Evolutionary conservation across 2,797 vertebrate species (phyloP), one percentile per base, ranked within the genome.

Genomic region (Manis javanica): DNA sequence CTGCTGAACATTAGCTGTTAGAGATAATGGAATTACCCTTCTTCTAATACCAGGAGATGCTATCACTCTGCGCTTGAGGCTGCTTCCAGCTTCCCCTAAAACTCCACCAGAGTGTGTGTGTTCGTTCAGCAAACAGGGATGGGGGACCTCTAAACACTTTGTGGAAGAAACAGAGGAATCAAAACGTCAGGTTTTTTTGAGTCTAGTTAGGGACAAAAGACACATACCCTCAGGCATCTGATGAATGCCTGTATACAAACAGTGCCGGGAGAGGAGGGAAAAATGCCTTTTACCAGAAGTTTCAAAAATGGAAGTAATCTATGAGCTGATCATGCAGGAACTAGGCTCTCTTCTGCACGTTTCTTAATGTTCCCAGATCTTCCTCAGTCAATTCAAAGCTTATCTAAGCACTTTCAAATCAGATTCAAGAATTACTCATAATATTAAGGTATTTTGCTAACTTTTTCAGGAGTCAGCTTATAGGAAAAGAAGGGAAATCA

Each of bases 1-100:
- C 66, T 93, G 72, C 57, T 91, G 86, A 94, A 64, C 87, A 82
- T 57, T 31, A 92, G 78, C 74, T 26, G 26, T 75, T 74, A 69
- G 51, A 61, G 82, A 86, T 75, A 88, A 95, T 79, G 61, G 85
- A 84, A 92, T 88, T 72, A 46, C 72, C 72, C 69, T 93, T 81
- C 79, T 59, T 87, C 71, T 46, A 86, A 82, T 59, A 83, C 57
- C 53, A 37, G 39, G 53, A 63, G 34, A 24, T 57, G 85, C 18
- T 55, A 84, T 15, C 51, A 87, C 15, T 7, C 31, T 78, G 37
- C 7, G 59, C 63, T 87, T 29, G 68, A 39, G 9, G 24, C 7
- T n/a, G 11, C 82, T 69, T 85, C 39, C 49, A 53, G 14, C 39
- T 83, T 93, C 81, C 68, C 37, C 18, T 42, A 53, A 69, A 95